phyloP scores from a whole-genome alignment of 2,888 invertebrate genomes.

The Oeneis ivallda region DNA sequence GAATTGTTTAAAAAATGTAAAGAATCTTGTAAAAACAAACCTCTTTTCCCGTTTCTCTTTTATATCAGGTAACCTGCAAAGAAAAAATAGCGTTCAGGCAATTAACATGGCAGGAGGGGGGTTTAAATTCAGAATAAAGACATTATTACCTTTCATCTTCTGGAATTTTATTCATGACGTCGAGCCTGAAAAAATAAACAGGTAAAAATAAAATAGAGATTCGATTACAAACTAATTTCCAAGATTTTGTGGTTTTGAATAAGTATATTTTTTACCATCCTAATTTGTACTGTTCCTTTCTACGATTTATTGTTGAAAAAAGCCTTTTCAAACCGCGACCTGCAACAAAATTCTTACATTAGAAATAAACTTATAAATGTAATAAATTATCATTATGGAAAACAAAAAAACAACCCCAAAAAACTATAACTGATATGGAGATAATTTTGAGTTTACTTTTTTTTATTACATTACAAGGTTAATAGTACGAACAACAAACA shows the following conservation, averaged over 20 bases:
- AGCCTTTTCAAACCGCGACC: constrained; percentile 55
- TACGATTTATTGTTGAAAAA: constrained; percentile 61
- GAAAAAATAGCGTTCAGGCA: not conserved
- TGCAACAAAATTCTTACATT: constrained; percentile 34
- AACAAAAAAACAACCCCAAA: too few relatives aligned
- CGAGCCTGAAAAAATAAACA: constrained; percentile 17
- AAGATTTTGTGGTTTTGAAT: not conserved
- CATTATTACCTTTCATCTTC: constrained; percentile 53
- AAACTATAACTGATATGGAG: too few relatives aligned
- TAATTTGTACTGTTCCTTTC: constrained; percentile 52
- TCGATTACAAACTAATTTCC: not conserved
- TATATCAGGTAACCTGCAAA: not conserved
- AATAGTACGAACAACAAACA: not conserved
- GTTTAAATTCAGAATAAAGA: not conserved
- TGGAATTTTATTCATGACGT: constrained; percentile 18
- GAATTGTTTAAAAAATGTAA: too few relatives aligned
- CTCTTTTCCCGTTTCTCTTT: constrained; percentile 11
- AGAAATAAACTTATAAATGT: not conserved
- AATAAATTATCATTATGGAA: too few relatives aligned
- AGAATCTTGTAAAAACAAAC: not conserved
- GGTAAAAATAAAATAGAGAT: not conserved
- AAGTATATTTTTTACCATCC: constrained; percentile 58
- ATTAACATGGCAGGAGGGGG: not conserved
- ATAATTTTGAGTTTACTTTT: not conserved
- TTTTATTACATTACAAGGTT: too few relatives aligned